Percentiles rank a stretch among this genome's conserved stretches.
These are phyloP conservation scores for Cassiopea andromeda DNA, from an alignment of 30 jellyfish, hydroid and myxozoan genomes.

Conservation along the genomic window DNA sequence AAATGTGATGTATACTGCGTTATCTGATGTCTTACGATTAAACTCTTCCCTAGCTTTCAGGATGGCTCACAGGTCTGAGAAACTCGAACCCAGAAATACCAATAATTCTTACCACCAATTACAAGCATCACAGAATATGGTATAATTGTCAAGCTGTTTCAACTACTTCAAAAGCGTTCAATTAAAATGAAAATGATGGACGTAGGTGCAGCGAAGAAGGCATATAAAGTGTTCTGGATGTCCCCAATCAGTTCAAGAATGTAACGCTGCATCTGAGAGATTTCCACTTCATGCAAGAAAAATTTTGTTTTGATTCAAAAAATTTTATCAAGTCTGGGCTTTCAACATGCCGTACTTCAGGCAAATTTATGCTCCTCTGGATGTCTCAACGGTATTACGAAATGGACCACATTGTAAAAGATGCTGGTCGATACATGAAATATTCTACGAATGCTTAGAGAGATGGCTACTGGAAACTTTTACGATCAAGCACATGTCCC, in stretches of 20 bases:
- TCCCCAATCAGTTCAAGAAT: conserved; percentile 5
- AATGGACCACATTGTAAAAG: conserved; percentile 39
- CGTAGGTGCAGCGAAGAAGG: conserved; percentile 62
- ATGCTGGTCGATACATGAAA: conserved; percentile 22
- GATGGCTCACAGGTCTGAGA: neutral
- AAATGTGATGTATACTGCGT: conserved; percentile 8
- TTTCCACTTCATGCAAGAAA: conserved; percentile 38
- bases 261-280: conserved; percentile 39
- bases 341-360: conserved; percentile 39
- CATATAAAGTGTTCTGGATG: conserved; percentile 24
- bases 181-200: conserved; percentile 29
- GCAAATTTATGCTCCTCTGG: conserved; percentile 35
- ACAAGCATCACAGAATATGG: neutral
- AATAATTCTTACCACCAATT: neutral
- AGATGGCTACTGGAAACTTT: conserved; percentile 4
- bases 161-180: conserved; percentile 21
- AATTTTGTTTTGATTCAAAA: neutral
- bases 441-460: conserved; percentile 35
- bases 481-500: conserved; percentile 2
- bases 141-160: neutral
- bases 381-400: conserved; percentile 21
- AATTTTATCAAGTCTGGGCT: conserved; percentile 17
- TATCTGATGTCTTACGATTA: neutral
- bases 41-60: neutral
- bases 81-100: neutral